A percentile compares a stretch with the other conserved stretches of the same genome.
Conservation (phyloP, 30 jellyfish, hydroid and myxozoan genomes). For the Aurelia sp. region DNA sequence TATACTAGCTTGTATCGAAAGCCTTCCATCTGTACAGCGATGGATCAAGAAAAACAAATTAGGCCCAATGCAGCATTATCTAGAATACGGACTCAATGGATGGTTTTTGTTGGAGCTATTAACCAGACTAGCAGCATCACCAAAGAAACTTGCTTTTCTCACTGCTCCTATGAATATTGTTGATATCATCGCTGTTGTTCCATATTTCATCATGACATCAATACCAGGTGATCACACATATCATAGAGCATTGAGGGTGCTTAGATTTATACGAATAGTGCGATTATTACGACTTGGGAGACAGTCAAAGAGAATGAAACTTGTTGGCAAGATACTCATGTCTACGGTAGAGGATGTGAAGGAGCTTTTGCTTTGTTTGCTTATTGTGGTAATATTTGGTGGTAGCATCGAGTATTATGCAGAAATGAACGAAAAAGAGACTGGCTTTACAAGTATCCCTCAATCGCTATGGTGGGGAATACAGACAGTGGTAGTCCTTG, state of each 20-base stretch:
- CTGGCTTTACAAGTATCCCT: slow-evolving; percentile 87
- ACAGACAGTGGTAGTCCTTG: slow-evolving; percentile 94
- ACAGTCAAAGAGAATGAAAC: slow-evolving; percentile 83
- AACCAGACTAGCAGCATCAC: slow-evolving; percentile 53
- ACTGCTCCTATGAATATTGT: slow-evolving; percentile 67
- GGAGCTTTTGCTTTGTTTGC: slow-evolving; percentile 81
- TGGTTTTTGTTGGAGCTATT: slow-evolving; percentile 86
- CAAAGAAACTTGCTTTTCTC: slow-evolving; percentile 69
- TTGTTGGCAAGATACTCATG: slow-evolving; percentile 80
- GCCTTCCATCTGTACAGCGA: slow-evolving; percentile 58
- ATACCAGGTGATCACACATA: slow-evolving; percentile 37
- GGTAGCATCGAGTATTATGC: slow-evolving; percentile 85
- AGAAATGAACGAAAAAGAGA: slow-evolving; percentile 53
- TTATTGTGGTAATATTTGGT: slow-evolving; percentile 84
- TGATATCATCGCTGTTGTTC: slow-evolving; percentile 81
- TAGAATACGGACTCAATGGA: slow-evolving; percentile 46
- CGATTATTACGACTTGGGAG: slow-evolving; percentile 82
- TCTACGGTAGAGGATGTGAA: slow-evolving; percentile 91
- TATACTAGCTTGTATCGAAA: slow-evolving; percentile 83
- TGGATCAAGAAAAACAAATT: neutral
- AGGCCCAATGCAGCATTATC: neutral
- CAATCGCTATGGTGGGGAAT: slow-evolving; percentile 98
- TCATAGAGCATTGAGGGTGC: slow-evolving; percentile 58
- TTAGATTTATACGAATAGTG: slow-evolving; percentile 77
- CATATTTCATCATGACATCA: slow-evolving; percentile 64